Evolutionary conservation across 2,797 vertebrate genomes (phyloP), one percentile per base, ranked within the genome.

Genomic region (Podargus strigoides): DNA sequence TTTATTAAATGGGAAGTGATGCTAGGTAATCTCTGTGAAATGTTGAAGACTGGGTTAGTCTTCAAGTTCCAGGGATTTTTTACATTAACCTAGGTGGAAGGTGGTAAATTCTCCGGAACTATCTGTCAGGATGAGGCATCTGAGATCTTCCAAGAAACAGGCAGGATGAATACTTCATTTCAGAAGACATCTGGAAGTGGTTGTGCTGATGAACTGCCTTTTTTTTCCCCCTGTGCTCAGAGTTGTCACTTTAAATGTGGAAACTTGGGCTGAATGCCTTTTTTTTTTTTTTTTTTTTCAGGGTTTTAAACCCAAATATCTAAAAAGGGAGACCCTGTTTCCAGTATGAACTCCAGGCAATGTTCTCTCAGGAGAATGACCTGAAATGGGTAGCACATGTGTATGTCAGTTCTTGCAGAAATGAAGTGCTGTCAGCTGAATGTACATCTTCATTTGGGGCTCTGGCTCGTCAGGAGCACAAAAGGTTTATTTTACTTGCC

Each of bases 91-190:
- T 21, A 10, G 17, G 32, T 7, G 4, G 58, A 46, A 75, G 39
- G 32, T 34, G 32, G 11, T 32, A 15, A 76, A 53, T 77, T 46
- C 73, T 64, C 30, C 78, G 52, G 53, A 50, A 12, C 15, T 10
- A 3, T 14, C 20, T 1, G 0, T 63, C 36, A n/a, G 50, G 34
- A 23, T 13, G 53, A 67, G 26, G 17, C 18, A 6, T 21, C 5
- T 3, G 46, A 60, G 36, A 37, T 55, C 8, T 46, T 44, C 28
- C 49, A 59, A 36, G 42, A 53, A 41, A 32, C 3, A 7, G 23
- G 19, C 21, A 21, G 27, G 23, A 19, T 10, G 12, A 79, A 14
- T 15, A 8, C 46, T n/a, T 44, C 6, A 50, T 68, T 84, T 59
- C 74, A 44, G 36, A 69, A 79, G 63, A 44, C 30, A 28, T 9